Base-by-base conservation (phyloP, 2,888 invertebrate species). In the Hirtodrosophila cameraria region DNA sequence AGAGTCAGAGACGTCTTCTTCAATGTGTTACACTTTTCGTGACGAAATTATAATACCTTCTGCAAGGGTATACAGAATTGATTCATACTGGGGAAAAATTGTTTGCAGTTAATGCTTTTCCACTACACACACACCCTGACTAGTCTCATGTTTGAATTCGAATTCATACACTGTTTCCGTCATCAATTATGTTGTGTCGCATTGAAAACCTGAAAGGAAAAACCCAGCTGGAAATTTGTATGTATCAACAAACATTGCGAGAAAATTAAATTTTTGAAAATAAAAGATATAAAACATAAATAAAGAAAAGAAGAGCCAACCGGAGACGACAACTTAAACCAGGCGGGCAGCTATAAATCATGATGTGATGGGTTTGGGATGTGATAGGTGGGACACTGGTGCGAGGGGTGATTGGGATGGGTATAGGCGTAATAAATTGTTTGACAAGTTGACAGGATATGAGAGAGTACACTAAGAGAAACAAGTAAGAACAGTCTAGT, bases 371-470 rank as follows among this genome's bases (percentile, higher is more conserved):
- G 33, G 20, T 30, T 45, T 36, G 43, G 30, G 8, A 38, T 15
- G 43, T 38, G 33, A 25, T 18, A 27, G 27, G 45, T 12, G 28
- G 23, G n/a, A 20, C 13, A 9, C 11, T 8, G 33, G 1, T 6
- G 2, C 20, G 7, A 30, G 27, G 9, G n/a, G 31, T 9, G 13
- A 28, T 39, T 28, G 15, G 45, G 12, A 1, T 3, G 18, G 8
- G 5, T 16, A 16, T 30, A 60, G 65, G 72, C 65, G 69, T 77
- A 77, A 80, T 80, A 80, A 80, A 80, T 80, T 83, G 78, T 80
- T 80, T 83, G 81, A 80, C 80, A 83, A 80, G 84, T 83, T 80
- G 84, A 75, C 84, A 66, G 81, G 65, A 73, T 53, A 38, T 59
- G 48, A 33, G 38, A 46, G 36, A 33, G 30, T 30, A 27, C n/a